Conservation (phyloP, 2,888 invertebrate species). For the Cheilosia scutellata region DNA sequence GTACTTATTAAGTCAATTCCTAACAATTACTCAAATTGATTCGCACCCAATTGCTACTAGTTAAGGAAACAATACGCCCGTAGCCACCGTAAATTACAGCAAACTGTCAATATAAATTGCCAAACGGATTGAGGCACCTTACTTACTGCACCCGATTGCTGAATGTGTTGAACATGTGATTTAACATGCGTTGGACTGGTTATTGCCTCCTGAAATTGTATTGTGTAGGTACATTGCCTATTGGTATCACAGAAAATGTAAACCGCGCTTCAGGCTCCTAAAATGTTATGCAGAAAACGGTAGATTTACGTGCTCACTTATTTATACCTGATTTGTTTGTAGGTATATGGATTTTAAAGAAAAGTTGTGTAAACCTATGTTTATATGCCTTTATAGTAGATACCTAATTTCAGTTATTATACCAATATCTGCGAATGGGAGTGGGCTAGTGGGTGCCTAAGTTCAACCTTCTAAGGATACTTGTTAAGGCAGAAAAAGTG, state of each 20-base stretch:
- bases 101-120: constrained; percentile 49
- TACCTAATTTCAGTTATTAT: too few species aligned
- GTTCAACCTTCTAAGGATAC: too few species aligned
- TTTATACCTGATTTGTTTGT: neutral
- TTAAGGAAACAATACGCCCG: constrained; percentile 47
- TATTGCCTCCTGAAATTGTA: constrained; percentile 35
- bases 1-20: constrained; percentile 45
- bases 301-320: neutral
- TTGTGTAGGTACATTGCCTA: constrained; percentile 1
- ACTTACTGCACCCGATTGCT: constrained; percentile 10
- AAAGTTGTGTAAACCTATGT: neutral
- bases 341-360: neutral
- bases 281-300: neutral
- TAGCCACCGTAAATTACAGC: constrained; percentile 31
- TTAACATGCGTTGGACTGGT: constrained; percentile 48
- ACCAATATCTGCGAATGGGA: too few species aligned
- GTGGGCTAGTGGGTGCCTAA: too few species aligned
- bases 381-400: too few species aligned
- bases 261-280: constrained; percentile 26
- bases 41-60: constrained; percentile 64
- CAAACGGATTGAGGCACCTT: constrained; percentile 13
- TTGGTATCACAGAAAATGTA: constrained; percentile 27
- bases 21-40: constrained; percentile 59
- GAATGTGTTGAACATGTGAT: constrained; percentile 42
- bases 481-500: too few species aligned